A percentile compares a stretch with the other conserved stretches of the same genome.
Conservation (phyloP, 2,113 vertebrate genomes). For the Lucifuga dentata region DNA sequence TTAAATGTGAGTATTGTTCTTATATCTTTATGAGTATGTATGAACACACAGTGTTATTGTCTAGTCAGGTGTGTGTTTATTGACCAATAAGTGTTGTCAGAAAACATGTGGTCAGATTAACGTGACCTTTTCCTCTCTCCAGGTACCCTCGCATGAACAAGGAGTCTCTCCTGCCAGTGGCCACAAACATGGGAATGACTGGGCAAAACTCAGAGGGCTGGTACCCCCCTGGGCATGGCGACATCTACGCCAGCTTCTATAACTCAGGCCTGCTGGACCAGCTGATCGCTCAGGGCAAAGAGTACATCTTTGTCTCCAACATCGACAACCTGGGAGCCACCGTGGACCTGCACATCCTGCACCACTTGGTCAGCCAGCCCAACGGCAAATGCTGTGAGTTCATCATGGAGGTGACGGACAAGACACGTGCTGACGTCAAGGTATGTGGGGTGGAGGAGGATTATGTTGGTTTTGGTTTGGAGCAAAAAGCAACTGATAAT, state of each 20-base stretch:
- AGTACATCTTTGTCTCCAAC: conserved; percentile 99
- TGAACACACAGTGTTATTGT: too few species aligned
- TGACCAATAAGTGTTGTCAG: too few species aligned
- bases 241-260: conserved; percentile 97
- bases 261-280: conserved; percentile 94
- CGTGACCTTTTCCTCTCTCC: background rate
- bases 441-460: conserved; percentile 67
- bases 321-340: conserved; percentile 99
- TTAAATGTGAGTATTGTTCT: too few species aligned
- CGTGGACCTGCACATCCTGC: conserved; percentile 97
- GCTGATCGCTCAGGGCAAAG: conserved; percentile 92
- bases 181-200: conserved; percentile 87
- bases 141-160: conserved; percentile 98
- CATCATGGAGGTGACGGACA: conserved; percentile 99
- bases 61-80: too few species aligned
- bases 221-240: conserved; percentile 97
- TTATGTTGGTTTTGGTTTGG: too few species aligned
- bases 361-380: conserved; percentile 94
- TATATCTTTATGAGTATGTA: too few species aligned
- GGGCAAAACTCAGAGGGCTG: conserved; percentile 92
- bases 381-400: conserved; percentile 95
- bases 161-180: conserved; percentile 95
- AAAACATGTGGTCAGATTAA: too few species aligned
- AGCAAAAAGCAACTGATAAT: too few species aligned
- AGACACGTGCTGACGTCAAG: conserved; percentile 98